Percentiles rank a stretch among this genome's conserved stretches.
phyloP scores from a whole-genome alignment of 2,113 vertebrate species.

The Cinclus cinclus region DNA sequence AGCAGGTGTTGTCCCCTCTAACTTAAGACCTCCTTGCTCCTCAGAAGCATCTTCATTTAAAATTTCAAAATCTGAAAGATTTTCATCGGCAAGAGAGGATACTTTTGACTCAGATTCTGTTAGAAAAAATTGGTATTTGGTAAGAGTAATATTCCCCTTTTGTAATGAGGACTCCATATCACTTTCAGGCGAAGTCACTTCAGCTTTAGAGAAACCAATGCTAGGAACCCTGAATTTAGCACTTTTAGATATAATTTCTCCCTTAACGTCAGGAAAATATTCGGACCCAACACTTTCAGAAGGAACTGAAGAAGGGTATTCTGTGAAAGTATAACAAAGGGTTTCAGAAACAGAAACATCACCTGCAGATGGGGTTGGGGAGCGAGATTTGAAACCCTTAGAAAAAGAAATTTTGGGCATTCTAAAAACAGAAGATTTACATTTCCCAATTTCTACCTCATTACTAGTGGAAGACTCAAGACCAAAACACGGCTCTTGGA shows the following conservation, averaged over 20 bases:
- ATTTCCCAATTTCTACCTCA: accelerated
- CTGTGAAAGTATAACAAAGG: accelerated
- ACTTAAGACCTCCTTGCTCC: background rate
- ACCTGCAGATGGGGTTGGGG: accelerated
- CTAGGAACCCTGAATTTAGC: background rate
- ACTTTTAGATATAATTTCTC: accelerated
- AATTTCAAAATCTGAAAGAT: background rate
- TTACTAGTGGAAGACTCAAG: accelerated
- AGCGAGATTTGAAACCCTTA: accelerated
- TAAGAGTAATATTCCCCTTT: background rate
- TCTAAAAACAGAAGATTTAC: accelerated
- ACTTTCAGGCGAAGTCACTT: background rate
- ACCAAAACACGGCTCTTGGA: accelerated
- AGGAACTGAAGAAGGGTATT: accelerated
- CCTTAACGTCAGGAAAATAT: accelerated
- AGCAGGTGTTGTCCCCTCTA: background rate
- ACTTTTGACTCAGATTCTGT: background rate
- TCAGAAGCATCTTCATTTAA: background rate
- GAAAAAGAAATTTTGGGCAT: background rate
- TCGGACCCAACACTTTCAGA: accelerated
- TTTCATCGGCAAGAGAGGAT: background rate
- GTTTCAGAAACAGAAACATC: accelerated
- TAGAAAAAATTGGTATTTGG: background rate
- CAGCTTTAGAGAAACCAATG: slow-evolving; percentile 14
- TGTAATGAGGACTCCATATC: background rate